Evolutionary conservation across 2,113 vertebrate species (phyloP).

Genomic region (Myrmecophaga tridactyla): DNA sequence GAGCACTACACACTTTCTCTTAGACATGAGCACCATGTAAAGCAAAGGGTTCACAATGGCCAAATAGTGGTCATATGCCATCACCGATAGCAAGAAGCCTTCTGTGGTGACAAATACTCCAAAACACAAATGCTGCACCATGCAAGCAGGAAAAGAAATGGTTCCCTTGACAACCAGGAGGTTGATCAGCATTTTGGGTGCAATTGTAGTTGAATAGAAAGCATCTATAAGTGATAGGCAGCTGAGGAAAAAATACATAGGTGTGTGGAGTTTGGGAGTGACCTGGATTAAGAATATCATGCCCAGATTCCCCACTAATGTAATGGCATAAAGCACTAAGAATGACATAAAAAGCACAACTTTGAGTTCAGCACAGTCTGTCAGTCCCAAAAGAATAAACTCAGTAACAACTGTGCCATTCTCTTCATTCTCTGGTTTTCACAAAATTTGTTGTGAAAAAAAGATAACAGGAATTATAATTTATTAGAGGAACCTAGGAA

Average conservation of each 20-base stretch:
- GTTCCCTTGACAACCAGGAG: constrained; percentile 27
- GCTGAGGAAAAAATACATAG: constrained; percentile 76
- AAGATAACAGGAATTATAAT: background rate
- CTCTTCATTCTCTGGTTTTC: background rate
- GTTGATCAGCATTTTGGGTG: constrained; percentile 59
- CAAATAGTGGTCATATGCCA: no score
- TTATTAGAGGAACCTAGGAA: background rate
- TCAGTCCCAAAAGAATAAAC: constrained; percentile 68
- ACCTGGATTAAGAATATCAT: constrained; percentile 66
- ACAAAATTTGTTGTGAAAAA: background rate
- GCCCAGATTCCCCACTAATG: constrained; percentile 69
- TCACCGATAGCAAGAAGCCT: no score
- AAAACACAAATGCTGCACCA: constrained; percentile 62
- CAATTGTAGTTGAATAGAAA: constrained; percentile 64
- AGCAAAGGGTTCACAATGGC: no score
- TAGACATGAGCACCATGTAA: no score
- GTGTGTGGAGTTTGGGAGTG: constrained; percentile 63
- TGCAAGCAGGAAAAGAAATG: constrained; percentile 59
- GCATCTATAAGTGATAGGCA: constrained; percentile 65
- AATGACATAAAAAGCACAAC: constrained; percentile 59
- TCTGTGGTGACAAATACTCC: constrained; percentile 38
- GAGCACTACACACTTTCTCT: no score
- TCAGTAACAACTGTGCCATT: background rate
- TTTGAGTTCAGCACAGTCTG: constrained; percentile 49
- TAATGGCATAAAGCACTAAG: constrained; percentile 60